phyloP scores from a whole-genome alignment of 2,113 vertebrate species.

The Tonatia bakeri region DNA sequence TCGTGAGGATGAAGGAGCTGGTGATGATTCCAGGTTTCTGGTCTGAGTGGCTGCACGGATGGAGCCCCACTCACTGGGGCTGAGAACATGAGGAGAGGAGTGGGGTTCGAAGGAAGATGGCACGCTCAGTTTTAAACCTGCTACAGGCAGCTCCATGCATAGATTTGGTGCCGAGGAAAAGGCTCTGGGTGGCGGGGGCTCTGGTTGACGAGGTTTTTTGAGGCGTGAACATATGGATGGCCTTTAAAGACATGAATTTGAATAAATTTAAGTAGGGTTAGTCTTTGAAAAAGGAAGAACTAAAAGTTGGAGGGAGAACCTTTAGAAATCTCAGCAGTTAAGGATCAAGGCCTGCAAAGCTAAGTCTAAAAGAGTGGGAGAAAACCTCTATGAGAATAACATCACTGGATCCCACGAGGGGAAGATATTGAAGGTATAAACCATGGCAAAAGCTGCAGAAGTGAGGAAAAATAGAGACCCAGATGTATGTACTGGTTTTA shows the following conservation, averaged over 20 bases:
- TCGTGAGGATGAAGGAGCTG: background rate
- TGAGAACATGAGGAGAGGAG: background rate
- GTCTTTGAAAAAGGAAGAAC: background rate
- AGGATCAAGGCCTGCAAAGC: background rate
- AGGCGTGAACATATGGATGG: background rate
- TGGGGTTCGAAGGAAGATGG: background rate
- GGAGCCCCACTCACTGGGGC: background rate
- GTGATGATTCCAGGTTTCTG: background rate
- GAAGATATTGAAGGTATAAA: background rate
- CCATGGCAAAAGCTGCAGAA: background rate
- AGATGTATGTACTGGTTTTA: background rate
- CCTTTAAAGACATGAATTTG: background rate
- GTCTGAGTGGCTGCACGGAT: background rate
- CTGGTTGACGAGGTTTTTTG: background rate
- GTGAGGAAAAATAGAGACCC: background rate
- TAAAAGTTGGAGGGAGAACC: background rate
- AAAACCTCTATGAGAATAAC: background rate
- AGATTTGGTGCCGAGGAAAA: background rate
- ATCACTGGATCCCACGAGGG: background rate
- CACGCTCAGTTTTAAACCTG: background rate
- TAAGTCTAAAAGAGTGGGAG: background rate
- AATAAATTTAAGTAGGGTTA: background rate
- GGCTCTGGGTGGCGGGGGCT: background rate
- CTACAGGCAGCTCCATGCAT: fast-evolving
- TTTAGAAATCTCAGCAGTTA: background rate